phyloP scores from a whole-genome alignment of 1,140 invertebrate species.

The Batillaria attramentaria region DNA sequence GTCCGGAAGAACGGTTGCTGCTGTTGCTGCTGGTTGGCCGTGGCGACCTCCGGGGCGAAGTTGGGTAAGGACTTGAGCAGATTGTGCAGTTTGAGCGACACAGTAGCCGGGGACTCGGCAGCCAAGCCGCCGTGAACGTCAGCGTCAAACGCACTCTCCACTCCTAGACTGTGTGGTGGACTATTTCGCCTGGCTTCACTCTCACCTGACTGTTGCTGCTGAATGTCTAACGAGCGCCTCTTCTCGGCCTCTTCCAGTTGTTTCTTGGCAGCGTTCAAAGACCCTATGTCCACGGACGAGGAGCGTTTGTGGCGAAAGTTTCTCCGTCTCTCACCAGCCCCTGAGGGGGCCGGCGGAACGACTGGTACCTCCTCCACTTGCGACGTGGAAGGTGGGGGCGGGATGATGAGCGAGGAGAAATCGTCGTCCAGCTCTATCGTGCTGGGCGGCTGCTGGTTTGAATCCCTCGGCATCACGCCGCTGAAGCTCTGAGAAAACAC shows the following conservation, averaged over 20 bases:
- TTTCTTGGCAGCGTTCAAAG: constrained; percentile 32
- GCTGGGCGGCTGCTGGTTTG: not conserved
- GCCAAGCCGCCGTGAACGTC: constrained; percentile 7
- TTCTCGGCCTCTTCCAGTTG: constrained; percentile 25
- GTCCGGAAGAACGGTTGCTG: constrained; percentile 34
- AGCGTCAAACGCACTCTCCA: not conserved
- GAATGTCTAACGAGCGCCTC: constrained; percentile 39
- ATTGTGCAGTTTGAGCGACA: constrained; percentile 62
- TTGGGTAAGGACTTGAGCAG: constrained; percentile 62
- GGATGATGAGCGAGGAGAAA: constrained; percentile 86
- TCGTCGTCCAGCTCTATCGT: constrained; percentile 73
- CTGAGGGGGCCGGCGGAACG: constrained; percentile 46
- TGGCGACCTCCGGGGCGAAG: constrained; percentile 27
- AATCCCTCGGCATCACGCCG: not conserved
- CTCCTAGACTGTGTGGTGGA: constrained; percentile 33
- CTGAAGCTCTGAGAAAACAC: constrained; percentile 22
- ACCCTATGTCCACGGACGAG: constrained; percentile 51
- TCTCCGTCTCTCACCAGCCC: constrained; percentile 27
- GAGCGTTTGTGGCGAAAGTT: constrained; percentile 52
- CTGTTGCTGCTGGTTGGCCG: constrained; percentile 36
- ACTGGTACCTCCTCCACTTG: constrained; percentile 50
- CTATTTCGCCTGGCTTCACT: not conserved
- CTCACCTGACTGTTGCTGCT: constrained; percentile 5
- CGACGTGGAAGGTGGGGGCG: constrained; percentile 55
- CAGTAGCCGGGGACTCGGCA: constrained; percentile 57